These are phyloP conservation scores for Phaethon lepturus DNA, from an alignment of 2,113 vertebrate species.

Conservation along the genomic window DNA sequence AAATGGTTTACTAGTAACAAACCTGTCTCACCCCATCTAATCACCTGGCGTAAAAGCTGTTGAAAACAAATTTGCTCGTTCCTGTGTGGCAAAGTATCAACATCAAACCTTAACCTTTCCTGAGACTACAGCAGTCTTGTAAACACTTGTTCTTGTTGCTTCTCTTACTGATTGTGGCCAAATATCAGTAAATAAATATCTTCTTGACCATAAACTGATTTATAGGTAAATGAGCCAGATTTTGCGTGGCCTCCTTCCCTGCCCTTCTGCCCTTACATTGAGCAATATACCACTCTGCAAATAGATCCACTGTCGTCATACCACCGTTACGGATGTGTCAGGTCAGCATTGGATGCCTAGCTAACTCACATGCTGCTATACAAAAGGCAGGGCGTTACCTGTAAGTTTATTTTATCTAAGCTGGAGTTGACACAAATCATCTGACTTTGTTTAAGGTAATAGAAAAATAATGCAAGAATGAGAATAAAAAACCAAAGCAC, in stretches of 20 bases:
- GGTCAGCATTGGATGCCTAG: background rate
- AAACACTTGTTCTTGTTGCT: background rate
- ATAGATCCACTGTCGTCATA: background rate
- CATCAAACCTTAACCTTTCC: background rate
- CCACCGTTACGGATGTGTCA: background rate
- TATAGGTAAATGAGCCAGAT: background rate
- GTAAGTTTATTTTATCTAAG: background rate
- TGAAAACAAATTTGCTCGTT: constrained; percentile 41
- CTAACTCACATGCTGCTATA: background rate
- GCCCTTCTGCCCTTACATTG: background rate
- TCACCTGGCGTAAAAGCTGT: background rate
- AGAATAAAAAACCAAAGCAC: background rate
- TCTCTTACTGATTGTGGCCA: background rate
- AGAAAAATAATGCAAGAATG: background rate
- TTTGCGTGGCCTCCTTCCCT: background rate
- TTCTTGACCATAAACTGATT: background rate
- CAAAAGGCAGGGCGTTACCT: background rate
- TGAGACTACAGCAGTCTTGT: background rate
- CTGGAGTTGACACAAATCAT: background rate
- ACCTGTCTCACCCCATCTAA: constrained; percentile 4
- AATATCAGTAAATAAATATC: background rate
- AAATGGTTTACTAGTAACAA: constrained; percentile 37
- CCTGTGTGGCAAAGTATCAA: background rate
- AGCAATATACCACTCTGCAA: background rate
- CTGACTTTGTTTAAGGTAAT: background rate